phyloP scores from a whole-genome alignment of 2,797 vertebrate genomes.

The Ambastaia sidthimunki region DNA sequence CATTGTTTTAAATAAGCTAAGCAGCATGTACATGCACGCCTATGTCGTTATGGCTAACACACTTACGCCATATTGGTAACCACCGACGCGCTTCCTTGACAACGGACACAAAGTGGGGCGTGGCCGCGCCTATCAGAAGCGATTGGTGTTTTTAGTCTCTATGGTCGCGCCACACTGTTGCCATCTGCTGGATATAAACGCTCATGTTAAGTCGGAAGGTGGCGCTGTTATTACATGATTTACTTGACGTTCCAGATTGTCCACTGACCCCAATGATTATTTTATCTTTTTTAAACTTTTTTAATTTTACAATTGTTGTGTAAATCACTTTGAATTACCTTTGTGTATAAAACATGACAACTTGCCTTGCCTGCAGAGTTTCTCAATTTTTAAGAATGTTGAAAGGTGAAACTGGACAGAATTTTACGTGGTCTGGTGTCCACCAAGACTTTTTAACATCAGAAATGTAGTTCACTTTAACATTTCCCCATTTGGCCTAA shows the following conservation, averaged over 20 bases:
- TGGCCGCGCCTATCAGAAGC: background rate
- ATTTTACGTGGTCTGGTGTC: too few relatives aligned
- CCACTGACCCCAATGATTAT: background rate
- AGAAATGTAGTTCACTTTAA: background rate
- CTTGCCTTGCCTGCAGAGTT: too few relatives aligned
- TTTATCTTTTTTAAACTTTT: too few relatives aligned
- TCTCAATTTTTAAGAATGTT: background rate
- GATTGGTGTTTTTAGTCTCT: background rate
- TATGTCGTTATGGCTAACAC: slow-evolving; percentile 32
- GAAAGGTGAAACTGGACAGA: background rate
- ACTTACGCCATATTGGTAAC: slow-evolving; percentile 62
- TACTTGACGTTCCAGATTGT: background rate
- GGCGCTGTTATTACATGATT: background rate
- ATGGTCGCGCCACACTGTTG: background rate
- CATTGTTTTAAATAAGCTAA: background rate
- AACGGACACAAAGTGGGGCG: slow-evolving; percentile 58
- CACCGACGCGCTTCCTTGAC: slow-evolving; percentile 73
- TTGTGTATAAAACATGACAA: too few relatives aligned
- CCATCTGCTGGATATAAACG: background rate
- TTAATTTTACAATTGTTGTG: too few relatives aligned
- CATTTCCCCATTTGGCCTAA: too few relatives aligned
- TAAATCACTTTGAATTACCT: too few relatives aligned
- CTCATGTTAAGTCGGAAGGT: background rate
- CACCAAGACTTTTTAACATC: too few relatives aligned
- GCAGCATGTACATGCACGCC: background rate